These are phyloP conservation scores for Harpalus rubripes DNA, from an alignment of 2,888 invertebrate species.

Conservation along the genomic window DNA sequence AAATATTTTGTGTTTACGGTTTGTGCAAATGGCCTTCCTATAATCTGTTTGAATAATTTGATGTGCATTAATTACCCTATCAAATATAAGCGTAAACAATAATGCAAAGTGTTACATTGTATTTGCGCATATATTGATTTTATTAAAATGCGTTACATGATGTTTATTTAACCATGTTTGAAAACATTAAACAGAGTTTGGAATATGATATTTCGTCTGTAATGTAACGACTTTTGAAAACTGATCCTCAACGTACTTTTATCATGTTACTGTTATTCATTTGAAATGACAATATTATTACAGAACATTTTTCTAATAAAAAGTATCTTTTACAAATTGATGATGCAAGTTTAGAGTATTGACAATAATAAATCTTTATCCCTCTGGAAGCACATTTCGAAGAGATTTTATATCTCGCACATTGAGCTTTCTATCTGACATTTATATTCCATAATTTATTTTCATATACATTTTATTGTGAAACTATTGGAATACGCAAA, in stretches of 20 bases:
- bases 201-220: background rate
- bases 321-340: background rate
- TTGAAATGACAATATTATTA: too few species aligned
- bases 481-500: background rate
- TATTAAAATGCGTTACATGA: background rate
- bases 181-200: background rate
- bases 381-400: background rate
- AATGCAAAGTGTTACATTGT: background rate
- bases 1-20: too few species aligned
- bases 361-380: conserved; percentile 26
- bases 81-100: background rate
- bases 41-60: too few species aligned
- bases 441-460: conserved; percentile 33
- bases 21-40: too few species aligned
- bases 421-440: background rate
- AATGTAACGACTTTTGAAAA: background rate
- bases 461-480: background rate
- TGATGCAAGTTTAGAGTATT: conserved; percentile 17
- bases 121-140: background rate
- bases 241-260: background rate
- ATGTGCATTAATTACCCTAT: too few species aligned
- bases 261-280: too few species aligned
- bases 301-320: too few species aligned
- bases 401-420: conserved; percentile 23
- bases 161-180: background rate